phyloP scores from a whole-genome alignment of 1,140 invertebrate species.

The Rhagoletis zephyria region DNA sequence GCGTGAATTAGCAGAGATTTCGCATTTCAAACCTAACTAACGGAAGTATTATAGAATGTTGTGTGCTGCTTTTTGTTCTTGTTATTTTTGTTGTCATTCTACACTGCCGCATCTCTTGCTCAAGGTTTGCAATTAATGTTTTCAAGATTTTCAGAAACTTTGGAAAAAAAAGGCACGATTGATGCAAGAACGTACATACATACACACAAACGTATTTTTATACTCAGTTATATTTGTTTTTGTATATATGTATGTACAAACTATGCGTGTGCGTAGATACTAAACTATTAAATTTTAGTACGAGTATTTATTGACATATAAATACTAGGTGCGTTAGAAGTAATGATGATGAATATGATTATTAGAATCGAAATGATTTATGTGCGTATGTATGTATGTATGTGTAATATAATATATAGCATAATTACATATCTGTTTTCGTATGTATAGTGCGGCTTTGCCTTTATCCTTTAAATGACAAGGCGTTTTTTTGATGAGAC shows the following conservation, averaged over 20 bases:
- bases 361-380: not conserved
- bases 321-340: no score
- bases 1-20: not conserved
- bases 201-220: not conserved
- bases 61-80: conserved; percentile 29
- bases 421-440: no score
- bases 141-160: conserved; percentile 33
- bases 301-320: not conserved
- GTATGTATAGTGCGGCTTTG: not conserved
- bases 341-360: not conserved
- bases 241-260: not conserved
- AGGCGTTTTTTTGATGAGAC: no score
- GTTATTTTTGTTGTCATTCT: conserved; percentile 1
- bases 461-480: not conserved
- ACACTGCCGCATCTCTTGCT: not conserved
- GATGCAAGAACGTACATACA: conserved; percentile 14
- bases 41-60: conserved; percentile 38
- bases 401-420: no score
- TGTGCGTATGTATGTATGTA: not conserved
- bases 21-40: conserved; percentile 28
- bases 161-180: not conserved
- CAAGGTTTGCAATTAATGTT: conserved; percentile 49
- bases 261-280: not conserved
- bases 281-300: not conserved
- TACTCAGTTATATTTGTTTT: not conserved